A percentile compares a stretch with the other conserved stretches of the same genome.
Conservation (phyloP, 37 sponge, comb jelly and placozoan species). For the Spongilla lacustris region DNA sequence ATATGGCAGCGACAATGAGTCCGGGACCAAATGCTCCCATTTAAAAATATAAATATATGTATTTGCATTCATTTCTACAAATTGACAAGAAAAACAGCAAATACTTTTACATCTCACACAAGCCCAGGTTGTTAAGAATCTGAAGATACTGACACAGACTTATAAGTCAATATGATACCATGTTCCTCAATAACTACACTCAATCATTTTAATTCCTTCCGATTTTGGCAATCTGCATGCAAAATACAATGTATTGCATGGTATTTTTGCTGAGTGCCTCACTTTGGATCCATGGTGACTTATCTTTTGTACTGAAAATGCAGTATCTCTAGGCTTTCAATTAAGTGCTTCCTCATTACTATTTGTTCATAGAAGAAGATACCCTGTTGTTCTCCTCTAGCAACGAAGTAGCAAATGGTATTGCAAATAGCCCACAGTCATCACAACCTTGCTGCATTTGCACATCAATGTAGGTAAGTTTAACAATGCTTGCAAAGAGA, state of each 20-base stretch:
- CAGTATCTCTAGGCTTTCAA: slow-evolving; percentile 23
- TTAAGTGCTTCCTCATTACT: slow-evolving; percentile 39
- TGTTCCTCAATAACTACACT: slow-evolving; percentile 17
- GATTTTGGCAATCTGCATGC: not conserved
- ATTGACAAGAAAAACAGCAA: not conserved
- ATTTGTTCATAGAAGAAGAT: slow-evolving; percentile 15
- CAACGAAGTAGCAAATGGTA: slow-evolving; percentile 30
- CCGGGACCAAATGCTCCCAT: too few relatives aligned
- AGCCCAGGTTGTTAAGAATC: not conserved
- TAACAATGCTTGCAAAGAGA: slow-evolving; percentile 3
- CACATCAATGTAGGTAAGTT: slow-evolving; percentile 18
- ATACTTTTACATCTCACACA: not conserved
- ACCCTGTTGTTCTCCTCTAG: slow-evolving; percentile 18
- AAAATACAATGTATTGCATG: not conserved
- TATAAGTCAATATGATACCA: slow-evolving; percentile 29
- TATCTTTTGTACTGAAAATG: slow-evolving; percentile 8
- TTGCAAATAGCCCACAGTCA: slow-evolving; percentile 26
- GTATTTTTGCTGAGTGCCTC: not conserved
- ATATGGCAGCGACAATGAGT: too few relatives aligned
- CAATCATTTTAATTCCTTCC: not conserved
- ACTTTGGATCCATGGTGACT: not conserved
- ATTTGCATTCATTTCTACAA: not conserved
- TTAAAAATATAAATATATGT: too few relatives aligned
- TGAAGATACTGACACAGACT: slow-evolving; percentile 25
- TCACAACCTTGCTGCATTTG: slow-evolving; percentile 54